Conservation (phyloP, 1,140 invertebrate genomes). For the Spodoptera frugiperda region DNA sequence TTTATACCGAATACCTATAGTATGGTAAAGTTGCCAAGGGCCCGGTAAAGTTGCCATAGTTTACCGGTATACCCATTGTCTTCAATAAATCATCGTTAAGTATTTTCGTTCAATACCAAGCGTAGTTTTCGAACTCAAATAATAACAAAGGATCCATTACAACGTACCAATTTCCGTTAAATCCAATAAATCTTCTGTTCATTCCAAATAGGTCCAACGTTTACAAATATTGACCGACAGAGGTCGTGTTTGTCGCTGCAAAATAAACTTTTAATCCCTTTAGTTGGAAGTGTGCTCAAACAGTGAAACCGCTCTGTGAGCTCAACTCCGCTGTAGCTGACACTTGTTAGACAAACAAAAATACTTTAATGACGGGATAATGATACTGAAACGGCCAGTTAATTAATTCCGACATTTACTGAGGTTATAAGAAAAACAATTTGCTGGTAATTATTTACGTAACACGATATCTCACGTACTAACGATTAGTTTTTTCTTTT, state of each 20-base stretch:
- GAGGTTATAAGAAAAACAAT: neutral
- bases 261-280: constrained; percentile 42
- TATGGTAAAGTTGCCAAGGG: too few relatives aligned
- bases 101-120: too few relatives aligned
- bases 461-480: too few relatives aligned
- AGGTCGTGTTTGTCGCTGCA: constrained; percentile 34
- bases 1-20: too few relatives aligned
- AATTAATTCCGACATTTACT: constrained; percentile 9
- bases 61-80: too few relatives aligned
- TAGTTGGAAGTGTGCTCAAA: constrained; percentile 39
- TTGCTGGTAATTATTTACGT: too few relatives aligned
- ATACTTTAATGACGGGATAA: constrained; percentile 35
- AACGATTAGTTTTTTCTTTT: too few relatives aligned
- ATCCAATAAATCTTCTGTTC: constrained; percentile 26
- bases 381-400: constrained; percentile 19
- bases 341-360: constrained; percentile 39
- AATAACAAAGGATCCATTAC: constrained; percentile 7
- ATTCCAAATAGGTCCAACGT: constrained; percentile 26
- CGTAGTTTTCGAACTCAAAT: too few relatives aligned
- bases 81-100: too few relatives aligned
- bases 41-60: too few relatives aligned
- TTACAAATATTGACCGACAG: constrained; percentile 39
- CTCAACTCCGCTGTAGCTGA: constrained; percentile 7
- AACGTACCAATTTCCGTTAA: neutral
- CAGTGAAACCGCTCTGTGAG: constrained; percentile 27